Conservation (phyloP, 2,113 vertebrate species). For the Lasiurus borealis region DNA sequence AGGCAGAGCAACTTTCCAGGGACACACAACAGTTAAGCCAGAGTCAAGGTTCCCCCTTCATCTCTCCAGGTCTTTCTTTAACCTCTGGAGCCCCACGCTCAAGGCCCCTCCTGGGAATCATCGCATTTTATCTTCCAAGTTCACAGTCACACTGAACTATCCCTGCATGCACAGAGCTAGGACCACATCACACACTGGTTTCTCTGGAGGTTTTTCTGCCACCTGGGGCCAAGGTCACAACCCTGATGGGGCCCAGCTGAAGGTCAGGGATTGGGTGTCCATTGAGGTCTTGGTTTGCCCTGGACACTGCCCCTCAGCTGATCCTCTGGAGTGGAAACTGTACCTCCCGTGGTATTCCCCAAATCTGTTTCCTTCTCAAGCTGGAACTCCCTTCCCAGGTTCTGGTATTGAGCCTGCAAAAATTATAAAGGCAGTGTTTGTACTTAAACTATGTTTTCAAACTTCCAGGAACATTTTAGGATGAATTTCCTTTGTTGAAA, state of each 20-base stretch:
- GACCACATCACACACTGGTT: background rate
- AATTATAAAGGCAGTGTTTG: no score
- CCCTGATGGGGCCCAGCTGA: background rate
- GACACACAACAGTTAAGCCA: background rate
- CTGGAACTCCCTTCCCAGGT: background rate
- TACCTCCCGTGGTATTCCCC: background rate
- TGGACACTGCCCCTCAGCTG: background rate
- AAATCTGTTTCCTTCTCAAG: background rate
- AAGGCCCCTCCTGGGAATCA: background rate
- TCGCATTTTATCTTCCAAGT: background rate
- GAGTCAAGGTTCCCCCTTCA: background rate
- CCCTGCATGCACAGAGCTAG: background rate
- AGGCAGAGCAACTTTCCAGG: background rate
- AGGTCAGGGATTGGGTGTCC: background rate
- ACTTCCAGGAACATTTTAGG: no score
- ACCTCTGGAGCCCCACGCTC: background rate
- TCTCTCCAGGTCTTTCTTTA: background rate
- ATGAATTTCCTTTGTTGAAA: no score
- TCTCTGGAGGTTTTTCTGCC: background rate
- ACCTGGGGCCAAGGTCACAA: background rate
- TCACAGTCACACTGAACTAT: background rate
- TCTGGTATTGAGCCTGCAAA: no score
- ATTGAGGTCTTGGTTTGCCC: background rate
- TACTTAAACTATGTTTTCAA: no score
- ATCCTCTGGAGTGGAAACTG: background rate